phyloP scores from a whole-genome alignment of 2,888 invertebrate genomes.

The Drosophila mayaguana region DNA sequence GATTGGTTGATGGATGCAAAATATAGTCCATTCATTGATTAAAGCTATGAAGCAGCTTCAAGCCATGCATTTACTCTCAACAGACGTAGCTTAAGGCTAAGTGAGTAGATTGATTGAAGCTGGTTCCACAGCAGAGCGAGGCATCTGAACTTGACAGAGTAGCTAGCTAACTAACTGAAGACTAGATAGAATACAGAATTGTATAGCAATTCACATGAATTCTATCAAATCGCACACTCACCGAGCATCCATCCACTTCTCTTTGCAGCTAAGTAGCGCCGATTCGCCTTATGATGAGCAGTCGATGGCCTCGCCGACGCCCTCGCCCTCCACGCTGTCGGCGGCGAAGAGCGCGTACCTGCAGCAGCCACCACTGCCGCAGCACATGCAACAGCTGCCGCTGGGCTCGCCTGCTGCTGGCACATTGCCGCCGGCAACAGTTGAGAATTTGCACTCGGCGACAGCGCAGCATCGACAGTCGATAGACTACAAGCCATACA shows the following conservation, averaged over 20 bases:
- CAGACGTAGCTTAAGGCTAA: neutral
- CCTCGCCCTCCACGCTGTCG: slow-evolving; percentile 74
- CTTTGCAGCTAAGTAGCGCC: slow-evolving; percentile 81
- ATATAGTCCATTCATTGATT: no score
- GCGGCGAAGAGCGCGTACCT: slow-evolving; percentile 75
- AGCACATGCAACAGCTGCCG: slow-evolving; percentile 75
- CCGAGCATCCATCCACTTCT: neutral
- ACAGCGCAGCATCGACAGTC: slow-evolving; percentile 82
- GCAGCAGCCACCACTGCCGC: slow-evolving; percentile 68
- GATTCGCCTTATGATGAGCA: slow-evolving; percentile 84
- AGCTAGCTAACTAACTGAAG: no score
- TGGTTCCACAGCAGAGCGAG: neutral
- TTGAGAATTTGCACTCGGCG: slow-evolving; percentile 56
- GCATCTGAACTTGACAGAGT: neutral
- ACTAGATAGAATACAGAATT: neutral
- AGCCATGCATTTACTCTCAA: neutral
- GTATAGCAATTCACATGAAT: neutral
- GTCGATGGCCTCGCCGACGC: slow-evolving; percentile 62
- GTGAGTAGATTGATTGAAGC: neutral
- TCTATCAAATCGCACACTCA: neutral
- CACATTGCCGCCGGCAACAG: slow-evolving; percentile 74
- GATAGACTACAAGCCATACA: slow-evolving; percentile 88
- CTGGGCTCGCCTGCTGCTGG: slow-evolving; percentile 82
- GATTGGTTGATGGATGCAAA: no score
- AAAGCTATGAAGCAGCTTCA: no score